Base-by-base conservation (phyloP, 2,797 vertebrate genomes). In the Rhabdomys pumilio region DNA sequence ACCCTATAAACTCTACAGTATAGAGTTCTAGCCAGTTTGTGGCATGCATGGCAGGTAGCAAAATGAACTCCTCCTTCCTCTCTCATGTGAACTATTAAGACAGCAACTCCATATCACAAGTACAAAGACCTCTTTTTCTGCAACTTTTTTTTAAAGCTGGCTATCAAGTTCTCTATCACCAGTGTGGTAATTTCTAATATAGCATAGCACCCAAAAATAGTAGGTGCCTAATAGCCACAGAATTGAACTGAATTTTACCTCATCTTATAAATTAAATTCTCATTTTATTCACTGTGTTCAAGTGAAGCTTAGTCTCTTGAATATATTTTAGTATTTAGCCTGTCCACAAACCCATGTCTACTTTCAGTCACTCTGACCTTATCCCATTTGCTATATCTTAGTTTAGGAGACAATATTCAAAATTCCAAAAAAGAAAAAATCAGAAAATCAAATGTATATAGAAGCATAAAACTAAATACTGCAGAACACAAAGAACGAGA, bases 191-290 rank as follows among this genome's bases (percentile, higher is more conserved):
- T 90, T 88, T 95, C 61, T 95, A 96, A 84, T 76, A 44, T 17
- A 96, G 63, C 34, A 73, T 19, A 79, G 5, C 65, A 90, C 15
- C 22, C 57, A 89, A 38, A 24, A 92, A 96, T 0, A 95, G 29
- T 15, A 93, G 34, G 93, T 88, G 47, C 24, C 63, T 96, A 97
- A 81, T 88, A 94, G 12, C 76, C 47, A 91, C 13, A 59, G 77
- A 93, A 41, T n/a, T 97, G 65, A 94, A 85, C 31, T 91, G 24
- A 91, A 94, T 95, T 91, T 93, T 44, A 87, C 57, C 55, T 94
- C 67, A 80, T 91, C 72, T 95, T 97, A 93, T 93, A 80, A 97
- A 94, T 82, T 96, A 53, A 93, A 72, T 72, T 31, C 91, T 69
- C 57, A 85, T 80, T 89, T 94, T 90, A 96, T 72, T 96, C 44